These are phyloP conservation scores for Heliconius himera DNA, from an alignment of 1,140 invertebrate genomes.

Conservation along the genomic window DNA sequence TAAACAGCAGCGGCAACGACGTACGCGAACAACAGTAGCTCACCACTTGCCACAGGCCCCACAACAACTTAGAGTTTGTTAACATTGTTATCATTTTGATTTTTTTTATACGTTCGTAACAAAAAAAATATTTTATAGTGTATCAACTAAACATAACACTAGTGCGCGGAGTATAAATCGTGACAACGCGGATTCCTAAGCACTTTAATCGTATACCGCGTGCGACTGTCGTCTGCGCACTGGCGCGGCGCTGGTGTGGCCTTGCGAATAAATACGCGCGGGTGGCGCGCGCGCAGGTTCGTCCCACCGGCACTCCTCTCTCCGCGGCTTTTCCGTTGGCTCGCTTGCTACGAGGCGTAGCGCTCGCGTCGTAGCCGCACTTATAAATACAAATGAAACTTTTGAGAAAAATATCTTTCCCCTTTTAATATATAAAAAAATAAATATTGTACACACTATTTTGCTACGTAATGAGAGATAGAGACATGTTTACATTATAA, in stretches of 20 bases:
- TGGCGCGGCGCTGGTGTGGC: slow-evolving; percentile 73
- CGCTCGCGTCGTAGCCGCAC: slow-evolving; percentile 59
- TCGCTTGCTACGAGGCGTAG: slow-evolving; percentile 67
- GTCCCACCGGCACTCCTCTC: slow-evolving; percentile 76
- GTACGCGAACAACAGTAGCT: slow-evolving; percentile 65
- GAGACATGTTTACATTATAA: background rate
- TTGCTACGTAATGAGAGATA: background rate
- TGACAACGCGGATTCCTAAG: slow-evolving; percentile 55
- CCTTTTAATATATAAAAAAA: background rate
- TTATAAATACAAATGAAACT: slow-evolving; percentile 40
- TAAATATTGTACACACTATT: background rate
- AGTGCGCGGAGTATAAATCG: slow-evolving; percentile 63
- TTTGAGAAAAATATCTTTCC: background rate
- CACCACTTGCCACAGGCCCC: slow-evolving; percentile 68
- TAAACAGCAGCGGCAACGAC: slow-evolving; percentile 80
- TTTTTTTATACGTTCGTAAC: slow-evolving; percentile 48
- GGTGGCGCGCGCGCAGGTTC: slow-evolving; percentile 69
- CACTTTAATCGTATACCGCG: slow-evolving; percentile 69
- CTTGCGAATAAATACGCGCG: slow-evolving; percentile 79
- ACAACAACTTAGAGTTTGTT: slow-evolving; percentile 69
- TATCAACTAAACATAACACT: slow-evolving; percentile 61
- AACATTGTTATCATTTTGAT: slow-evolving; percentile 68
- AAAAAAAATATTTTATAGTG: slow-evolving; percentile 43
- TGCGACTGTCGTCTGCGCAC: slow-evolving; percentile 73
- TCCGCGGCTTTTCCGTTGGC: slow-evolving; percentile 62